Evolutionary conservation across 2,797 vertebrate species (phyloP).

Genomic region (Enteromius fasciolatus): DNA sequence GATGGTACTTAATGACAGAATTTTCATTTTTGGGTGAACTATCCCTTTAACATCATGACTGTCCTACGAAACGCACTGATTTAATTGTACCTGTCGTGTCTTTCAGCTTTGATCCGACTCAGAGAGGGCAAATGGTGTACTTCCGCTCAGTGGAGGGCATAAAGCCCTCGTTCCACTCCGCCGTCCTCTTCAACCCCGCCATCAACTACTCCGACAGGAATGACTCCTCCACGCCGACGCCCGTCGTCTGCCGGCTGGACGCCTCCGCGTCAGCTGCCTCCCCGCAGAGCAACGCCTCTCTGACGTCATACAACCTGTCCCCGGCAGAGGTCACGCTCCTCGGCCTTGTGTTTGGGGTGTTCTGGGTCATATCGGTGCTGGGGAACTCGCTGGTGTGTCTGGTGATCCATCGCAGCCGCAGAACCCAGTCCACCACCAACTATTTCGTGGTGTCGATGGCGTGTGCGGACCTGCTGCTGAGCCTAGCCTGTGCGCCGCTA

Average conservation of each 20-base stretch:
- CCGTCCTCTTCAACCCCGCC: conserved; percentile 69
- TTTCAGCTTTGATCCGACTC: conserved; percentile 65
- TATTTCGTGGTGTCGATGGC: conserved; percentile 96
- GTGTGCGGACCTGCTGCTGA: conserved; percentile 88
- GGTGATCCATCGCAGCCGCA: conserved; percentile 92
- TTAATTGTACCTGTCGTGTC: conserved; percentile 30
- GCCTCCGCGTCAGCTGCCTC: conserved; percentile 23
- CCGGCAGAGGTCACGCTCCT: conserved; percentile 79
- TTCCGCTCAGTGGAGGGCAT: conserved; percentile 71
- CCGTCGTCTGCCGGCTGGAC: conserved; percentile 57
- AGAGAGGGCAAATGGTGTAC: conserved; percentile 73
- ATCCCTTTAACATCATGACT: not conserved
- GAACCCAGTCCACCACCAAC: conserved; percentile 95
- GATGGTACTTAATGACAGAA: not conserved
- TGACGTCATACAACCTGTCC: conserved; percentile 66
- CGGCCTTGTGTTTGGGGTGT: conserved; percentile 76
- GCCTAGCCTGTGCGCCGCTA: conserved; percentile 82
- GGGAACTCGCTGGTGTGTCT: conserved; percentile 92
- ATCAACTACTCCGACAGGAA: conserved; percentile 68
- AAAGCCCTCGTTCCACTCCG: conserved; percentile 56
- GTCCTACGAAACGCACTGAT: not conserved
- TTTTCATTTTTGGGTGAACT: not conserved
- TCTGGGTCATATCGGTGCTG: conserved; percentile 88
- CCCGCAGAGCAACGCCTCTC: conserved; percentile 69
- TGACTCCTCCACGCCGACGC: conserved; percentile 60